Percentiles rank a stretch among this genome's conserved stretches.
Evolutionary conservation across 2,113 vertebrate genomes (phyloP).

Genomic region (Etheostoma cragini): DNA sequence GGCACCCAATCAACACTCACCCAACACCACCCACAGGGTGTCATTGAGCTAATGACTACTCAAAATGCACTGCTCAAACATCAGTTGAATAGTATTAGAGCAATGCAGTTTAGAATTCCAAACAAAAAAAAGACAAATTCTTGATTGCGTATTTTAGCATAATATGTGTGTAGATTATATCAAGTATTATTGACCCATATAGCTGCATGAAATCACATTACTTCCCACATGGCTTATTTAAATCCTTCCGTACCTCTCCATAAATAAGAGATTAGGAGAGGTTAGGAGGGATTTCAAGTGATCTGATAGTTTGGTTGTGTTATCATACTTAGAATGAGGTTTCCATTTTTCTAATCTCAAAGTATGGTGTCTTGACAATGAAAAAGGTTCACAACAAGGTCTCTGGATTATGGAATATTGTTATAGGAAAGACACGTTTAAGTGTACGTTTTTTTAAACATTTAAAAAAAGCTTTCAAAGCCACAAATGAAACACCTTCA

Average conservation of each 20-base stretch:
- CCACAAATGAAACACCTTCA: not conserved
- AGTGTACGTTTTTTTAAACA: not conserved
- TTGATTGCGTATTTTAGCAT: slow-evolving; percentile 4
- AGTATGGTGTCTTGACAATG: slow-evolving; percentile 5
- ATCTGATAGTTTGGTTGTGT: slow-evolving; percentile 21
- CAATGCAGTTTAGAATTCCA: not conserved
- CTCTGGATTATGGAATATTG: not conserved
- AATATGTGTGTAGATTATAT: not conserved
- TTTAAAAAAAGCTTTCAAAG: not conserved
- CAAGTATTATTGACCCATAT: slow-evolving; percentile 39
- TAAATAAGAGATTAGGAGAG: slow-evolving; percentile 31
- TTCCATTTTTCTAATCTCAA: slow-evolving; percentile 6
- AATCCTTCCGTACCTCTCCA: slow-evolving; percentile 51
- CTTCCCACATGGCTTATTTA: slow-evolving; percentile 30
- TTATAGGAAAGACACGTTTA: not conserved
- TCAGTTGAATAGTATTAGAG: not conserved
- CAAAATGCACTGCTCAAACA: slow-evolving; percentile 31
- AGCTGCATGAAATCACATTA: slow-evolving; percentile 35
- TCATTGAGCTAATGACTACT: slow-evolving; percentile 64
- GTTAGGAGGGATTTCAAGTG: slow-evolving; percentile 43
- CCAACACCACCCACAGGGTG: slow-evolving; percentile 29
- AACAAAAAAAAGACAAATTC: not conserved
- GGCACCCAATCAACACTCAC: slow-evolving; percentile 14
- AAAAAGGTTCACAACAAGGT: slow-evolving; percentile 4
- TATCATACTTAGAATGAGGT: not conserved